Conservation (phyloP, 2,888 invertebrate genomes). For the Chamaedrilus cognettii region DNA sequence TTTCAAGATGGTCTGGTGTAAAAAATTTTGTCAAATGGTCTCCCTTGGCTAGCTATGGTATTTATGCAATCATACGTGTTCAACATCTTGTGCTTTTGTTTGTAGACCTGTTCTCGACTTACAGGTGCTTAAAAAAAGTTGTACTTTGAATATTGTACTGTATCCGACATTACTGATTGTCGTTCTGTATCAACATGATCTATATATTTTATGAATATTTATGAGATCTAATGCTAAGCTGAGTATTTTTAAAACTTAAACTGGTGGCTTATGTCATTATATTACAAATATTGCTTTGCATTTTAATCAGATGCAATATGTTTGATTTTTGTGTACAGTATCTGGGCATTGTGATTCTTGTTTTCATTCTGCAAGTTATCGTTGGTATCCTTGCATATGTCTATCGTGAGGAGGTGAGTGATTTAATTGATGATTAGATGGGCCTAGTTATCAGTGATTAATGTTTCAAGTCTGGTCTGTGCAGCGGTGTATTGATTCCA, state of each 20-base stretch:
- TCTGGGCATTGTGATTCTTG: constrained; percentile 74
- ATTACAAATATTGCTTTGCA: background rate
- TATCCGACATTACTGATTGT: no score
- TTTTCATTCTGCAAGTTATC: constrained; percentile 77
- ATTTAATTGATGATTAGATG: constrained; percentile 29
- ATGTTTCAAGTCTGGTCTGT: background rate
- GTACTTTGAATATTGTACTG: no score
- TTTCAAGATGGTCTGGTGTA: no score
- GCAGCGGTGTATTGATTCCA: no score
- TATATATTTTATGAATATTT: background rate
- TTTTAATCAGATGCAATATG: background rate
- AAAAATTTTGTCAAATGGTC: no score
- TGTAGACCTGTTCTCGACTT: no score
- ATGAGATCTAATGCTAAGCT: background rate
- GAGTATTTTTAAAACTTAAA: no score
- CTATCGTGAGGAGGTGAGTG: constrained; percentile 72
- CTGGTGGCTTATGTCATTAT: background rate
- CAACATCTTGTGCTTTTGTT: no score
- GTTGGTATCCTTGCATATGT: constrained; percentile 78
- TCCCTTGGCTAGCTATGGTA: no score
- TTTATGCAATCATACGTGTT: no score
- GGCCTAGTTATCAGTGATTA: background rate
- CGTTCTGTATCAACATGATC: background rate
- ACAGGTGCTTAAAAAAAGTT: no score
- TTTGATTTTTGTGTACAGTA: constrained; percentile 66